Conservation (phyloP, 2,113 vertebrate species). For the Puffinus mauretanicus region DNA sequence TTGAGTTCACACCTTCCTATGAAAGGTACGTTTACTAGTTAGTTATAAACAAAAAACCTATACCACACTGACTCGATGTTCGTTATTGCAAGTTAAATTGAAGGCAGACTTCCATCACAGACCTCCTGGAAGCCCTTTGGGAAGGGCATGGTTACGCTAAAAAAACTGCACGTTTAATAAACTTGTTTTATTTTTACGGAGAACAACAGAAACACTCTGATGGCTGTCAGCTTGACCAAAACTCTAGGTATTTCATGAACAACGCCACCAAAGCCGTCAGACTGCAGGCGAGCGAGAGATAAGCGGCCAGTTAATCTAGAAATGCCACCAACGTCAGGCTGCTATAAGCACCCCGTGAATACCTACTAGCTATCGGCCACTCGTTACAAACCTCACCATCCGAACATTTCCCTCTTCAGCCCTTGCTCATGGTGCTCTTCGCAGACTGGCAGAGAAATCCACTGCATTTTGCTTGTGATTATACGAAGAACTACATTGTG, state of each 20-base stretch:
- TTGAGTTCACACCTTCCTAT: background rate
- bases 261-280: background rate
- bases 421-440: constrained; percentile 21
- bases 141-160: rapidly evolving
- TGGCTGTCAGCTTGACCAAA: background rate
- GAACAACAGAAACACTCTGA: background rate
- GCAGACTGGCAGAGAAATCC: background rate
- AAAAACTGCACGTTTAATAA: background rate
- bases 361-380: background rate
- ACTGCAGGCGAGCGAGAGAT: background rate
- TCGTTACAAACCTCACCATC: background rate
- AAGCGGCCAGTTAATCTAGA: background rate
- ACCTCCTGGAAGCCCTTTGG: background rate
- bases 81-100: background rate
- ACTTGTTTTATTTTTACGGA: background rate
- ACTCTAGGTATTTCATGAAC: background rate
- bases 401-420: background rate
- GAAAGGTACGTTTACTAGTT: background rate
- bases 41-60: background rate
- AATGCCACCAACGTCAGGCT: rapidly evolving
- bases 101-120: background rate
- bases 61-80: rapidly evolving
- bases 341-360: background rate
- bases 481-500: background rate
- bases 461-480: background rate